Evolutionary conservation across 1,140 invertebrate species (phyloP).

Genomic region (Drosophila prosaltans): DNA sequence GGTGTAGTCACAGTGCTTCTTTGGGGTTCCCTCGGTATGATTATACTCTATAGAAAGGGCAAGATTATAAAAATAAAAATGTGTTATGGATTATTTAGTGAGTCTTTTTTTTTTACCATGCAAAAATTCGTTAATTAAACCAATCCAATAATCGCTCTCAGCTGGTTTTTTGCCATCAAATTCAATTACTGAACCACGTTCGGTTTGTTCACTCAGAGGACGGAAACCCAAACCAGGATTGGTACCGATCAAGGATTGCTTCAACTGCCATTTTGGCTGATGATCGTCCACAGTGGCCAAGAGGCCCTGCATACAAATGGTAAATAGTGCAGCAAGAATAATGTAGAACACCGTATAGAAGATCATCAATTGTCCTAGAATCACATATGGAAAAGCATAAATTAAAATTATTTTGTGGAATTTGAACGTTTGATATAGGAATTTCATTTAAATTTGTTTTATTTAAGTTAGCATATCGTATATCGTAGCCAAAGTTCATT

Average conservation of each 20-base stretch:
- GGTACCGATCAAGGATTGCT: conserved; percentile 91
- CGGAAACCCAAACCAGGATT: conserved; percentile 96
- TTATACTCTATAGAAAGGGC: conserved; percentile 65
- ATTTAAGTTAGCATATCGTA: too few species aligned
- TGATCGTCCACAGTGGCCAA: conserved; percentile 88
- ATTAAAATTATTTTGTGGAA: not conserved
- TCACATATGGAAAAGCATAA: not conserved
- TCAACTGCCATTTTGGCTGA: conserved; percentile 89
- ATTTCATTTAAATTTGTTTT: too few species aligned
- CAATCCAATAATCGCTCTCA: conserved; percentile 87
- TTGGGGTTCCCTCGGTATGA: conserved; percentile 86
- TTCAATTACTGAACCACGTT: conserved; percentile 93
- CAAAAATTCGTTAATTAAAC: conserved; percentile 88
- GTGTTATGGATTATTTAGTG: not conserved
- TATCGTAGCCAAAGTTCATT: too few species aligned
- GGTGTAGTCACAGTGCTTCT: conserved; percentile 87
- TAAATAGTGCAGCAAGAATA: conserved; percentile 90
- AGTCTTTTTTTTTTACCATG: conserved; percentile 84
- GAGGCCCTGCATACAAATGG: conserved; percentile 92
- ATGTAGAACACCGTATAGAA: conserved; percentile 95
- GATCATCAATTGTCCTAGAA: conserved; percentile 88
- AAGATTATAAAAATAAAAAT: not conserved
- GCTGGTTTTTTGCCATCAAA: conserved; percentile 88
- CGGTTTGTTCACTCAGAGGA: conserved; percentile 89
- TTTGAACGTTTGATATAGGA: too few species aligned